Evolutionary conservation across 2,888 invertebrate genomes (phyloP).

Genomic region (Alentia gelatinosa): DNA sequence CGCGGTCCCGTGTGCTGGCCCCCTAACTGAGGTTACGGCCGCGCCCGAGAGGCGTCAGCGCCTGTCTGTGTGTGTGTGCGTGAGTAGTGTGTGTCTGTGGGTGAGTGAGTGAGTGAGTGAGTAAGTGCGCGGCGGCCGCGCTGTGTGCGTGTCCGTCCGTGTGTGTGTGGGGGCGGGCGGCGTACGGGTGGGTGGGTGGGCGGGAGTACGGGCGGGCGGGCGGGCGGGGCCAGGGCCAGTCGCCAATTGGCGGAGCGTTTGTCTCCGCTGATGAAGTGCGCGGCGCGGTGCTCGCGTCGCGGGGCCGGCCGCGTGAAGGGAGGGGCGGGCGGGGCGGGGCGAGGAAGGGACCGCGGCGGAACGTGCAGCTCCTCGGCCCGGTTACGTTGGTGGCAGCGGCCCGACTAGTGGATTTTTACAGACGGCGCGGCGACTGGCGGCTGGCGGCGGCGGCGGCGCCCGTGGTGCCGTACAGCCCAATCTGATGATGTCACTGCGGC

Average conservation of each 20-base stretch:
- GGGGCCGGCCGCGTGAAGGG: background rate
- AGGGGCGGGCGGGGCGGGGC: background rate
- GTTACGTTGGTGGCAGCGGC: background rate
- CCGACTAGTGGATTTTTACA: background rate
- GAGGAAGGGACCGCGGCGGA: background rate
- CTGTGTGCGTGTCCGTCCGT: slow-evolving; percentile 4
- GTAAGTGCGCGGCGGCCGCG: background rate
- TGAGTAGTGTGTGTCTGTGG: background rate
- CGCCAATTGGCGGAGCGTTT: slow-evolving; percentile 46
- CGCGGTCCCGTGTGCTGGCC: slow-evolving; percentile 23
- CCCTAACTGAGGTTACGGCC: slow-evolving; percentile 49
- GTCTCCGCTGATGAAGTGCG: slow-evolving; percentile 45
- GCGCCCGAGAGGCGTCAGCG: background rate
- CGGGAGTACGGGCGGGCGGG: background rate
- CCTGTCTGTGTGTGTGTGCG: background rate
- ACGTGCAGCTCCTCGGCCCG: background rate
- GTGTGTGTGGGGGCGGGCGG: background rate
- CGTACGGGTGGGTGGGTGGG: background rate
- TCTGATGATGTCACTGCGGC: slow-evolving; percentile 44
- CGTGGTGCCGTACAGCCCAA: background rate
- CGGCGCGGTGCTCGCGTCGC: background rate
- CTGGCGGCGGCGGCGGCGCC: background rate
- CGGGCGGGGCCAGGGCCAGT: background rate
- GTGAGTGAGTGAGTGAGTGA: slow-evolving; percentile 32
- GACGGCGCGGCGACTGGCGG: background rate